These are phyloP conservation scores for Chelmon rostratus DNA, from an alignment of 2,797 vertebrate species.

Conservation along the genomic window DNA sequence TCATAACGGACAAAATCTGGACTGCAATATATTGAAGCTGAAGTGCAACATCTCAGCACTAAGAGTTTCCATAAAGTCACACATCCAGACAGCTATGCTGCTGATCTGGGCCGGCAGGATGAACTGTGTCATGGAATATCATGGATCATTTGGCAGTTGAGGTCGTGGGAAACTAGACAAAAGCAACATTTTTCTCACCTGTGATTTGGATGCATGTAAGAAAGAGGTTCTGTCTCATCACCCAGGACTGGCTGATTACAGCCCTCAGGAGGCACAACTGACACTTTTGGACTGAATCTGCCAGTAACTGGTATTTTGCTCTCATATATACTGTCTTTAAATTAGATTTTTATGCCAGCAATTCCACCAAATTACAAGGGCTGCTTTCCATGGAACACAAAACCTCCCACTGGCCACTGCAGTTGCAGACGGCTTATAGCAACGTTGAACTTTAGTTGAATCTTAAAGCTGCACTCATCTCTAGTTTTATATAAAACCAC, in stretches of 20 bases:
- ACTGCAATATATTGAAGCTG: constrained; percentile 48
- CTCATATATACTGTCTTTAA: constrained; percentile 20
- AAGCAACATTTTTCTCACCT: constrained; percentile 44
- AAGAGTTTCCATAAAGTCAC: constrained; percentile 73
- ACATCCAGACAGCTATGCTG: constrained; percentile 27
- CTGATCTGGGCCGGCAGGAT: constrained; percentile 57
- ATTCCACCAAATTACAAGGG: constrained; percentile 21
- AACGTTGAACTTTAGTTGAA: neutral
- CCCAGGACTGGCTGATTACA: constrained; percentile 29
- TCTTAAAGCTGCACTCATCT: neutral
- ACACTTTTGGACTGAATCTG: constrained; percentile 17
- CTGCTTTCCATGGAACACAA: neutral
- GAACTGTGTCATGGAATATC: constrained; percentile 62
- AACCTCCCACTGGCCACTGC: neutral
- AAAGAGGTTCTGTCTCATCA: constrained; percentile 8
- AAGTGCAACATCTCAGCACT: constrained; percentile 44
- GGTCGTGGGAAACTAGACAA: constrained; percentile 53
- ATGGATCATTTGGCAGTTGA: constrained; percentile 53
- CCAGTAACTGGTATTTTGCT: constrained; percentile 11
- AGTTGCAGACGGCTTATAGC: neutral
- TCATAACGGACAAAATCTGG: constrained; percentile 27
- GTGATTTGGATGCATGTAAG: constrained; percentile 30
- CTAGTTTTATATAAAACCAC: neutral
- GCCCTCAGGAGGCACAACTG: constrained; percentile 7
- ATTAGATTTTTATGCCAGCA: neutral